Evolutionary conservation across 2,888 invertebrate species (phyloP), one percentile per base, ranked within the genome.

Genomic region (Leptinotarsa haldemani): DNA sequence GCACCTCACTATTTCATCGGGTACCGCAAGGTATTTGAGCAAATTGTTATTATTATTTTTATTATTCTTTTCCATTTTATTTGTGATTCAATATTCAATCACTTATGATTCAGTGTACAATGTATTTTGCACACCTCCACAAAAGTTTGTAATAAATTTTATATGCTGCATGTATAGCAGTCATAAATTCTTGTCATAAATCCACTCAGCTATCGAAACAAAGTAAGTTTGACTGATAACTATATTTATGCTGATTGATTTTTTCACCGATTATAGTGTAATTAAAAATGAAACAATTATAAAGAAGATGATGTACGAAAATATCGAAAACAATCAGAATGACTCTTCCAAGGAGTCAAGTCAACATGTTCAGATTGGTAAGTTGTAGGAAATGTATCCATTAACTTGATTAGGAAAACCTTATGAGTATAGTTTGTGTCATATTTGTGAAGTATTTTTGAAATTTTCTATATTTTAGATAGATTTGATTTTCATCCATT

Each of bases 361-460:
- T 52, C 52, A 71, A n/a, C 2, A 71, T 71, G 71, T 58, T 71
- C 25, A 71, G 58, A 50, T 47, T 71, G 71, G 71, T 71, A 9
- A 58, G 66, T 63, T 25, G 2, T 9, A 40, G 9, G 40, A 40
- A 2, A 40, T 25, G 4, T 25, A 25, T 25, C 3, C 25, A 25
- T 3, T 3, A 25, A 25, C 3, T 1, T 4, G 4, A 25, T 25
- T 25, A 4, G 3, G 3, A 25, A 2, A 25, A 25, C 4, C 25
- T 25, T 25, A 3, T 4, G 25, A 25, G 2, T 3, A 25, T 25
- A 25, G 0, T 25, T 25, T 25, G 25, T 20, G 20, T 20, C 20
- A 20, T 20, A 20, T 20, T 20, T 20, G 20, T 20, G 20, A 20
- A 20, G 20, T 20, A 20, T 20, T 20, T 20, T 20, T 20, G 20